phyloP scores from a whole-genome alignment of 2,113 vertebrate species.

The Menidia beryllina region DNA sequence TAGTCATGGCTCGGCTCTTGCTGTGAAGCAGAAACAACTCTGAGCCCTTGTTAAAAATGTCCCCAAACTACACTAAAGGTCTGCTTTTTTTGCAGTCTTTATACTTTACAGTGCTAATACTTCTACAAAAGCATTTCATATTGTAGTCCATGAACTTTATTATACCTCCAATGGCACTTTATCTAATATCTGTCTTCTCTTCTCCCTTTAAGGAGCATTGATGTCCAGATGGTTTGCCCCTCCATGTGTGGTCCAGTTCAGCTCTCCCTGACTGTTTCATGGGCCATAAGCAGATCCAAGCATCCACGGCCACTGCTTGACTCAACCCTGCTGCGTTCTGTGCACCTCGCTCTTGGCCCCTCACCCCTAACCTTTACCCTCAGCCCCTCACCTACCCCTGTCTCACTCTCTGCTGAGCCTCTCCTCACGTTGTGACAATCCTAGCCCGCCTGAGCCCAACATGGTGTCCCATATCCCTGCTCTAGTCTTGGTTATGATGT shows the following conservation, averaged over 20 bases:
- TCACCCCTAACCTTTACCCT: conserved; percentile 58
- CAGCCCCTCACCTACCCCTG: conserved; percentile 46
- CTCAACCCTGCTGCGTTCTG: conserved; percentile 34
- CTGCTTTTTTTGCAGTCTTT: conserved; percentile 36
- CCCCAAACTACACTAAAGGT: conserved; percentile 51
- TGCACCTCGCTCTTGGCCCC: conserved; percentile 41
- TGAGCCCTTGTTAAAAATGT: conserved; percentile 64
- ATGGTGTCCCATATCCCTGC: conserved; percentile 87
- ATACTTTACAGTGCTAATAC: conserved; percentile 21
- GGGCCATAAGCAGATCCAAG: conserved; percentile 76
- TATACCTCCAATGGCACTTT: conserved; percentile 16
- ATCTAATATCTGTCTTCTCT: conserved; percentile 17
- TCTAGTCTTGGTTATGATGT: conserved; percentile 88
- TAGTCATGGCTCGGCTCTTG: conserved; percentile 59
- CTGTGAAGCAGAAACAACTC: conserved; percentile 62
- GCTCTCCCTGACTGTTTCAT: conserved; percentile 79
- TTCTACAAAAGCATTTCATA: conserved; percentile 29
- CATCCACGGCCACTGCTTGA: conserved; percentile 46
- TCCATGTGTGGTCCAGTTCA: conserved; percentile 77
- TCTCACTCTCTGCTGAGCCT: conserved; percentile 57
- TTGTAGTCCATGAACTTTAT: conserved; percentile 17
- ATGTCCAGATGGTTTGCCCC: conserved; percentile 77
- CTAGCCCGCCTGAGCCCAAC: conserved; percentile 74
- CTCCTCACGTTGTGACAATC: conserved; percentile 60
- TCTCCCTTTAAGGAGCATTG: conserved; percentile 79